These are phyloP conservation scores for Ypsolopha scabrella DNA, from an alignment of 2,888 invertebrate genomes.

Conservation along the genomic window DNA sequence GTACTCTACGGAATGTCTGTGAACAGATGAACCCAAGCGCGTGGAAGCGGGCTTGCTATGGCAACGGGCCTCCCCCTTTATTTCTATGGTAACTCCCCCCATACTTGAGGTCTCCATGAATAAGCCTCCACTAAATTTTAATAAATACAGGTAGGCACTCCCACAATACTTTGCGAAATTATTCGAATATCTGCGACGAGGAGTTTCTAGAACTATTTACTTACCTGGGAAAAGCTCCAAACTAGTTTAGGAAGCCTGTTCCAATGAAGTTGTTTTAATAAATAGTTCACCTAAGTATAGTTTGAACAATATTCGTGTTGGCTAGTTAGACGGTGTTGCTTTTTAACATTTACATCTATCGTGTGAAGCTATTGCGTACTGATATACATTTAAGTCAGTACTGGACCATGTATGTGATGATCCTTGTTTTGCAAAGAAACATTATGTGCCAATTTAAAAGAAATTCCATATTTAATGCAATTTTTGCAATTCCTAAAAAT, in stretches of 20 bases:
- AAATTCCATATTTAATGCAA: no score
- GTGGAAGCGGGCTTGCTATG: constrained; percentile 16
- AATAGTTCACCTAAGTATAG: background rate
- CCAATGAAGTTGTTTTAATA: background rate
- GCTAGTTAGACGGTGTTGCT: background rate
- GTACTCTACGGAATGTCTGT: background rate
- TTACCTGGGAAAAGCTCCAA: background rate
- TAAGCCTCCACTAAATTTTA: constrained; percentile 17
- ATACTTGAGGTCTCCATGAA: constrained; percentile 42
- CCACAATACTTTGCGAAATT: background rate
- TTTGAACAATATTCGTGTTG: background rate
- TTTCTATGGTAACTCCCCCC: constrained; percentile 45
- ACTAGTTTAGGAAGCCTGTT: background rate
- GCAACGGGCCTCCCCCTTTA: constrained; percentile 38
- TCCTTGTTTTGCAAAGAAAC: no score
- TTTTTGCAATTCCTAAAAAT: no score
- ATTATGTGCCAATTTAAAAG: no score
- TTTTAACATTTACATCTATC: background rate
- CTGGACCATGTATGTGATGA: no score
- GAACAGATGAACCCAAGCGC: constrained; percentile 1
- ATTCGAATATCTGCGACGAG: background rate
- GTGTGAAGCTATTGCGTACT: no score
- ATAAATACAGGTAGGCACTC: constrained; percentile 3
- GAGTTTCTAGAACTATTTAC: background rate
- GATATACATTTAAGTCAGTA: no score